Base-by-base conservation (phyloP, 2,113 vertebrate genomes). In the Steatornis caripensis region DNA sequence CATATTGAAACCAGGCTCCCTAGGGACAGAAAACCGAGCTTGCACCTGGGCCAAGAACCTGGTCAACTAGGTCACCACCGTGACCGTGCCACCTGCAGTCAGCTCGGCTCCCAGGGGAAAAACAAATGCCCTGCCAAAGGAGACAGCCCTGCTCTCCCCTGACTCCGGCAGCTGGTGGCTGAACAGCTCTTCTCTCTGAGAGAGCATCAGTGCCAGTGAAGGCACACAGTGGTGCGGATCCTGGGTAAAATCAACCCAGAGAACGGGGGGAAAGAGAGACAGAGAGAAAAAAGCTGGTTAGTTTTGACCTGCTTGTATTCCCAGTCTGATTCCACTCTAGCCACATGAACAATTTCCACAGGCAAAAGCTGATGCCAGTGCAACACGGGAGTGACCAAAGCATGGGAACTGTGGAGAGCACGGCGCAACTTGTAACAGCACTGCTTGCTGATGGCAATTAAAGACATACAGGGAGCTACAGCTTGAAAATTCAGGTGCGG, bases 221-320 rank as follows among this genome's bases (percentile, higher is more conserved):
- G 41, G 36, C 39, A 60, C 34, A 19, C 13, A 8, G 12, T n/a
- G n/a, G n/a, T n/a, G n/a, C n/a, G n/a, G 19, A 60, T 48, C 57
- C 27, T 54, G 13, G 20, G 15, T 41, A 49, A 71, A 87, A 77
- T 5, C 23, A 64, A 36, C 5, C 17, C 5, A 18, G 36, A 6
- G 10, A 1, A 0, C 11, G 12, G 10, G 23, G 23, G 24, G 9
- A 29, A 6, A 22, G 17, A 37, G 24, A 27, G n/a, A n/a, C n/a
- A n/a, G 12, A 20, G 13, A 51, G 4, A 53, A n/a, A 27, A n/a
- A n/a, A n/a, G n/a, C 1, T 1, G 0, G 4, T 7, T 60, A 15
- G 2, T 69, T 57, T 88, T 55, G 68, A 82, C 34, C 15, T 61
- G 5, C 18, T 57, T 51, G 8, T 3, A 7, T 68, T 82, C 6